A percentile compares a stretch with the other conserved stretches of the same genome.
phyloP scores from a whole-genome alignment of 1,140 invertebrate genomes.

The Diabrotica virgifera region DNA sequence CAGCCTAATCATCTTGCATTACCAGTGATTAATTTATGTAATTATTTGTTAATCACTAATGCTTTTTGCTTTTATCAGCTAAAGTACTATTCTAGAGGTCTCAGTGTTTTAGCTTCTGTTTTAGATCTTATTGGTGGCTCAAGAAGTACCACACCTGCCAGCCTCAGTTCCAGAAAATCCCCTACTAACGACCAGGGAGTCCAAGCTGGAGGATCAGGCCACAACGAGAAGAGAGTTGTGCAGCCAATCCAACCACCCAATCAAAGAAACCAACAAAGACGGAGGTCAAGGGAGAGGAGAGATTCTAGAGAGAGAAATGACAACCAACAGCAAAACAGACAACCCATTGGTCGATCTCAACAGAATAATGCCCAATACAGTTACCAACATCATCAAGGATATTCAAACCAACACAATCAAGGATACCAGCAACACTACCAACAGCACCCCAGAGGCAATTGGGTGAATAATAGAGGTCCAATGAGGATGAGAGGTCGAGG shows the following conservation, averaged over 20 bases:
- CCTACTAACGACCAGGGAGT: slow-evolving; percentile 80
- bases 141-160: slow-evolving; percentile 75
- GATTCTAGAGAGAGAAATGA: slow-evolving; percentile 37
- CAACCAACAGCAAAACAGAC: slow-evolving; percentile 5
- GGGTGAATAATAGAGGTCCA: slow-evolving; percentile 25
- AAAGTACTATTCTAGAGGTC: slow-evolving; percentile 29
- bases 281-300: slow-evolving; percentile 34
- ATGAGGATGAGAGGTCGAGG: slow-evolving; percentile 22
- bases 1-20: neutral
- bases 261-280: slow-evolving; percentile 31
- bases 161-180: slow-evolving; percentile 67
- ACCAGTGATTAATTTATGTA: neutral
- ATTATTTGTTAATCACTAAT: neutral
- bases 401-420: slow-evolving; percentile 47
- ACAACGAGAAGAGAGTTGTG: slow-evolving; percentile 42
- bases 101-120: slow-evolving; percentile 57
- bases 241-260: slow-evolving; percentile 45
- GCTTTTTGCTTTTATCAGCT: neutral
- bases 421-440: slow-evolving; percentile 42
- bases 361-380: slow-evolving; percentile 20
- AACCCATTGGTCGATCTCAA: slow-evolving; percentile 4
- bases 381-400: slow-evolving; percentile 26
- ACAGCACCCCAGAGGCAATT: slow-evolving; percentile 46
- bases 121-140: slow-evolving; percentile 72
- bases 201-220: slow-evolving; percentile 52